Evolutionary conservation across 2,113 vertebrate genomes (phyloP).

Genomic region (Glaucidium brasilianum): DNA sequence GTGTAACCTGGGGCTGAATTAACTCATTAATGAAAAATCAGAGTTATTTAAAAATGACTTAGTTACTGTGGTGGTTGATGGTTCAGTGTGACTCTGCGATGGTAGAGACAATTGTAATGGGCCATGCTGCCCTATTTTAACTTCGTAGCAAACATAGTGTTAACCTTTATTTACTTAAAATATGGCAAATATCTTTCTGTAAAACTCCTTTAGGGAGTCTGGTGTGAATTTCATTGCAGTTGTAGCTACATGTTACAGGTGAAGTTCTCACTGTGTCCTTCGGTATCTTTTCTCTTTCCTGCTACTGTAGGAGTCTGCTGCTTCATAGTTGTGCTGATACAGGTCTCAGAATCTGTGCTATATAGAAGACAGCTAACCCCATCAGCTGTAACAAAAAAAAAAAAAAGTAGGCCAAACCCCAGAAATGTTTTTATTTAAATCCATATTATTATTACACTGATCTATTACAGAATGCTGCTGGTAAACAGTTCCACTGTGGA

Average conservation of each 20-base stretch:
- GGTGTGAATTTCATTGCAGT: not conserved
- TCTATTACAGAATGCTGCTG: not conserved
- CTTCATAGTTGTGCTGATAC: not conserved
- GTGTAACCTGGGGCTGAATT: not conserved
- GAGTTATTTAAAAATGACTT: not conserved
- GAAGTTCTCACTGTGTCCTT: not conserved
- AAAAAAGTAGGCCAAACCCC: too few species aligned
- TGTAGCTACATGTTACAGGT: fast-evolving
- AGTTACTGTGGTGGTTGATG: not conserved
- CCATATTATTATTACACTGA: not conserved
- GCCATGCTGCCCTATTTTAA: not conserved
- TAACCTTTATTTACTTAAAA: not conserved
- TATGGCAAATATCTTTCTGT: not conserved
- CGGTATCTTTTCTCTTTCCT: not conserved
- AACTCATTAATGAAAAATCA: not conserved
- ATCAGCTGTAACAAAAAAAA: not conserved
- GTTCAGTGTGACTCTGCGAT: fast-evolving
- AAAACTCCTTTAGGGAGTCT: not conserved
- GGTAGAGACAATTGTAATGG: not conserved
- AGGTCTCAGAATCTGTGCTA: not conserved
- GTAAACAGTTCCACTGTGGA: not conserved
- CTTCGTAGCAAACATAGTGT: not conserved
- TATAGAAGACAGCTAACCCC: not conserved
- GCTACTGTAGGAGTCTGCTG: fast-evolving
- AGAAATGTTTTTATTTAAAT: not conserved